Evolutionary conservation across 2,888 invertebrate genomes (phyloP).

Genomic region (Minunthozetes semirufus): DNA sequence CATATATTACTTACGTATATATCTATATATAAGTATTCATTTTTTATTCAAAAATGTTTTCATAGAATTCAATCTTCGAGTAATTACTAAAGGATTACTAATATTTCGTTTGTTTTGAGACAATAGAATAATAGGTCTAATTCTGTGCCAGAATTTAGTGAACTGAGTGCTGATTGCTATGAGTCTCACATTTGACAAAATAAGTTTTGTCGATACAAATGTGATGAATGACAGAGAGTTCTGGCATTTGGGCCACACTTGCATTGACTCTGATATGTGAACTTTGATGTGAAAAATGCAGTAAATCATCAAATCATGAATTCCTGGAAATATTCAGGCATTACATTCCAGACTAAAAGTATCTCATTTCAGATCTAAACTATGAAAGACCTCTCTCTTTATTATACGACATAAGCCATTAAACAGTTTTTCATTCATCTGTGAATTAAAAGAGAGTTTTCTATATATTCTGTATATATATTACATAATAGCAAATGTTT

Average conservation of each 20-base stretch:
- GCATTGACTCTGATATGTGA: neutral
- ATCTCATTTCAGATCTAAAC: conserved; percentile 8
- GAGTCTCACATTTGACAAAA: conserved; percentile 14
- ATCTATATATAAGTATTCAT: too few relatives aligned
- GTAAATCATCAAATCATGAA: conserved; percentile 7
- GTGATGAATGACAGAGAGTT: neutral
- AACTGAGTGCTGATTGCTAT: neutral
- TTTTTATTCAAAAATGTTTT: too few relatives aligned
- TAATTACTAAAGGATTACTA: neutral
- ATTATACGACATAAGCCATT: conserved; percentile 16
- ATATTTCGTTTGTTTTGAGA: neutral
- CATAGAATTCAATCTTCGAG: too few relatives aligned
- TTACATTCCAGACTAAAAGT: conserved; percentile 12
- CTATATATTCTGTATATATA: neutral
- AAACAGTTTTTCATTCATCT: conserved; percentile 18
- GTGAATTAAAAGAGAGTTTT: conserved; percentile 22
- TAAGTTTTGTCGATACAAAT: neutral
- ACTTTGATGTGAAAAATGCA: conserved; percentile 7
- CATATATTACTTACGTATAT: too few relatives aligned
- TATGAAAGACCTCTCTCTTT: neutral
- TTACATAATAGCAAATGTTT: conserved; percentile 3
- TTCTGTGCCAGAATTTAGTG: neutral
- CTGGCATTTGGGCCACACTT: neutral
- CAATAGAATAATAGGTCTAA: too few relatives aligned
- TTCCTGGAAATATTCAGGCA: neutral